Percentiles rank a stretch among this genome's conserved stretches.
These are phyloP conservation scores for Chaenodraco wilsoni DNA, from an alignment of 2,797 vertebrate genomes.

Conservation along the genomic window DNA sequence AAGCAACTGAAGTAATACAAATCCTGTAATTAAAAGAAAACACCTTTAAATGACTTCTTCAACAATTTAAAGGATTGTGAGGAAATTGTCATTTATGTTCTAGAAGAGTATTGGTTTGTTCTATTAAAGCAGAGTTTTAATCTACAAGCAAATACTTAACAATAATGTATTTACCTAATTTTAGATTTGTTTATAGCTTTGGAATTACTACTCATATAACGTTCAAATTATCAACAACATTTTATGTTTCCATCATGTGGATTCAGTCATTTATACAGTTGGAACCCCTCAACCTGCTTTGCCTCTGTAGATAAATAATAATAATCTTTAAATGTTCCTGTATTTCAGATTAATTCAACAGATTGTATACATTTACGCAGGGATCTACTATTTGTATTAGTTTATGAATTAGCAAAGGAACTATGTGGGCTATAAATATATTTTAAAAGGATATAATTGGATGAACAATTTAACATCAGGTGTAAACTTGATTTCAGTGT, in stretches of 20 bases:
- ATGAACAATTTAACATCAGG: not conserved
- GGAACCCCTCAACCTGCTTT: not conserved
- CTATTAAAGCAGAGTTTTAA: constrained; percentile 11
- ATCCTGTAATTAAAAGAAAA: not conserved
- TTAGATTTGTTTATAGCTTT: not conserved
- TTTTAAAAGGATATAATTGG: constrained; percentile 10
- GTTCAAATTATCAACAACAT: not conserved
- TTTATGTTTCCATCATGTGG: not conserved
- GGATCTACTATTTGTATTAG: not conserved
- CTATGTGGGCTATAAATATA: not conserved
- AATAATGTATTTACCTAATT: not conserved
- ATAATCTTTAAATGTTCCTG: not conserved
- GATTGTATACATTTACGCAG: not conserved
- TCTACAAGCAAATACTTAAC: not conserved
- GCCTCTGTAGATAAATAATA: not conserved
- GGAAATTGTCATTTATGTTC: not conserved
- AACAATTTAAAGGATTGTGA: not conserved
- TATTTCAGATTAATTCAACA: constrained; percentile 5
- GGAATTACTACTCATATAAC: not conserved
- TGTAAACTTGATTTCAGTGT: not conserved
- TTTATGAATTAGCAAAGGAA: not conserved
- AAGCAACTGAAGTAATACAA: constrained; percentile 3
- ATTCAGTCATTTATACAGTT: constrained; percentile 3
- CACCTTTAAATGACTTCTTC: not conserved
- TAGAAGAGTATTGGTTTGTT: not conserved